Evolutionary conservation across 2,888 invertebrate species (phyloP).

Genomic region (Pheosia tremula): DNA sequence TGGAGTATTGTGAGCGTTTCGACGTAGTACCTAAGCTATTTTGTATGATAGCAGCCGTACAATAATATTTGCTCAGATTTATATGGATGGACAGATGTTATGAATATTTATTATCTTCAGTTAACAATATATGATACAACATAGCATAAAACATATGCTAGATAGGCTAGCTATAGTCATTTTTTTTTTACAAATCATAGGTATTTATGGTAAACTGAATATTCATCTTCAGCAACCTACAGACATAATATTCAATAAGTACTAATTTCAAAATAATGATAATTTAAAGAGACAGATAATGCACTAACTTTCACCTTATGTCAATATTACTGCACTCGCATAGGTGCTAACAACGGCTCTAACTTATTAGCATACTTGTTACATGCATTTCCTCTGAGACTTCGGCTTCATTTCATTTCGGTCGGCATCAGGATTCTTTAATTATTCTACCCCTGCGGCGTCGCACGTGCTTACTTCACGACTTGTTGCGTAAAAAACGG

Average conservation of each 20-base stretch:
- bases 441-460: conserved; percentile 24
- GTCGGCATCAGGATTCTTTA: conserved; percentile 17
- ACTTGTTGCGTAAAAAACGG: conserved; percentile 40
- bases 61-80: neutral
- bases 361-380: conserved; percentile 52
- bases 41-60: conserved; percentile 16
- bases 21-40: conserved; percentile 16
- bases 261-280: neutral
- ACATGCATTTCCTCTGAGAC: conserved; percentile 29
- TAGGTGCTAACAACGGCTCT: conserved; percentile 47
- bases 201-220: no score
- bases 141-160: no score
- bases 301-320: conserved; percentile 47
- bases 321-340: conserved; percentile 32
- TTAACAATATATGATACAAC: no score
- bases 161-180: no score
- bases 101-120: no score
- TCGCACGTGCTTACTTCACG: conserved; percentile 33
- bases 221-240: no score
- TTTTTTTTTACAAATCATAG: no score
- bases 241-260: no score
- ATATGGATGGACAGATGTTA: no score
- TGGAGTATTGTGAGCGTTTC: conserved; percentile 44
- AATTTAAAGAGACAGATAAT: conserved; percentile 5
- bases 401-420: conserved; percentile 20